Base-by-base conservation (phyloP, 2,888 invertebrate species). In the Nomada ruficornis region DNA sequence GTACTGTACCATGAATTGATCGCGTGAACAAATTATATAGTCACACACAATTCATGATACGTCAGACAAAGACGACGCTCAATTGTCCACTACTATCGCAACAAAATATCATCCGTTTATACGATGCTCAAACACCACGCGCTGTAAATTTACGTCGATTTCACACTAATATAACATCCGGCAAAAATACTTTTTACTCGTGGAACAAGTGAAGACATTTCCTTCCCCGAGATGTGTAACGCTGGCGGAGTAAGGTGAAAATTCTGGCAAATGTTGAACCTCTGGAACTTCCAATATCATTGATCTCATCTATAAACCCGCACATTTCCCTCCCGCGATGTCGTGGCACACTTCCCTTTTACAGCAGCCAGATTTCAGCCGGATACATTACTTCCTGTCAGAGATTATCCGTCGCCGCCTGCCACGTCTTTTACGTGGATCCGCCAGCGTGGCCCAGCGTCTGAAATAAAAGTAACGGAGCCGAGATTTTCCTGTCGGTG, bases 351-450 rank as follows among this genome's bases (percentile, higher is more conserved):
- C 67, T 69, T 64, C 63, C 52, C 72, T 54, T 73, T 81, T 57
- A 79, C 59, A 71, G 70, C 77, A 54, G 71, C 78, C 87, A 87
- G 88, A 87, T 88, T 88, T 88, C 81, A 79, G 44, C 65, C 71
- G 82, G 83, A 87, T 88, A 88, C 85, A 82, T 88, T 85, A 83
- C 89, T 83, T 85, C 85, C 85, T 71, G 84, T 75, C 79, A 72
- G 59, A 81, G 87, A 88, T 88, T 88, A 88, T 83, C 74, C 81
- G 87, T 82, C 77, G 72, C 44, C 75, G 72, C 72, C 69, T 79
- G 59, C 59, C 69, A 64, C 75, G 79, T 79, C 77, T 76, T 75
- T 81, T 79, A 75, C 83, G 74, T 55, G 79, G 73, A 86, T 87
- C 80, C 72, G 29, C 63, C 57, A 15, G 69, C 78, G 71, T 64